Evolutionary conservation across 2,888 invertebrate genomes (phyloP).

Genomic region (Leucophenga maculata): DNA sequence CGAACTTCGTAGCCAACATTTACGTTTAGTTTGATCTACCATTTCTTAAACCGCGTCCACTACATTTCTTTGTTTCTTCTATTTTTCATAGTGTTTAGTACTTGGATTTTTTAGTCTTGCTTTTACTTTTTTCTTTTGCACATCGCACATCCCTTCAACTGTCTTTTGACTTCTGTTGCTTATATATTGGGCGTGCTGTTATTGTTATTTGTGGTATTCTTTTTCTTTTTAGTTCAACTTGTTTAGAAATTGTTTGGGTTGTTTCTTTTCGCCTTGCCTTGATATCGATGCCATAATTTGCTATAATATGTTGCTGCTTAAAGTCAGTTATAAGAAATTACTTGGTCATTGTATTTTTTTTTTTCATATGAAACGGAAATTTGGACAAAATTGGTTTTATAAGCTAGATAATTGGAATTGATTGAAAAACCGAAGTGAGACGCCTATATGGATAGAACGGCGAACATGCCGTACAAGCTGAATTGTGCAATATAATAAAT

Average conservation of each 20-base stretch:
- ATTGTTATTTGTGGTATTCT: constrained; percentile 34
- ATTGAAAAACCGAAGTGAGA: too few relatives aligned
- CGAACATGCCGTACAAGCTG: too few relatives aligned
- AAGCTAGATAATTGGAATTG: too few relatives aligned
- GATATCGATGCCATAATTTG: background rate
- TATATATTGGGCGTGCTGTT: constrained; percentile 39
- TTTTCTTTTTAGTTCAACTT: constrained; percentile 48
- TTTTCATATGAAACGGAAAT: too few relatives aligned
- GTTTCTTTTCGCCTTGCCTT: constrained; percentile 28
- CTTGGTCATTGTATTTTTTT: too few relatives aligned
- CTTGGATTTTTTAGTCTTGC: background rate
- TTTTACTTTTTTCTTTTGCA: constrained; percentile 13
- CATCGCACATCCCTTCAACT: constrained; percentile 29
- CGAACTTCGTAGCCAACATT: too few relatives aligned
- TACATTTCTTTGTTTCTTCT: background rate
- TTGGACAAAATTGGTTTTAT: too few relatives aligned
- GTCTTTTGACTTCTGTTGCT: constrained; percentile 30
- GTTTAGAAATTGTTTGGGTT: constrained; percentile 60
- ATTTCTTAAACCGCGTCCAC: background rate
- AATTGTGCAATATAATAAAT: too few relatives aligned
- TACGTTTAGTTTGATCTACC: background rate
- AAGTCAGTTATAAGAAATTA: too few relatives aligned
- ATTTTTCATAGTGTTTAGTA: background rate
- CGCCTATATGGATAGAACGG: too few relatives aligned
- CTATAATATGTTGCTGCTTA: background rate